Base-by-base conservation (phyloP, 2,113 vertebrate species). In the Corapipo altera region DNA sequence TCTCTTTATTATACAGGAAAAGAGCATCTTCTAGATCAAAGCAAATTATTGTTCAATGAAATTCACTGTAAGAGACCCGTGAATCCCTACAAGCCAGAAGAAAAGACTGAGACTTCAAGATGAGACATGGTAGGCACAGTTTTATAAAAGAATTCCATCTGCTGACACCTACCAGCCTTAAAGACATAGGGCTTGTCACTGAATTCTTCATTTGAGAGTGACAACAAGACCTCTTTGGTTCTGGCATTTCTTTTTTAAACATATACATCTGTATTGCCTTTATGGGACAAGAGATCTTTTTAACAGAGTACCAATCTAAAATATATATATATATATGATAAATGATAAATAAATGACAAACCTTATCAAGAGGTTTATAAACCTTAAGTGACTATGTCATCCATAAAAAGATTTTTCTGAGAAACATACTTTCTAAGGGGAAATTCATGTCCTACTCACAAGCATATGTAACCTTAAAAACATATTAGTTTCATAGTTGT, bases 401-500 rank as follows among this genome's bases (percentile, higher is more conserved):
- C 59, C 37, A 48, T 22, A 41, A 73, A 71, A 15, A 66, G 26
- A 28, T 59, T 55, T 92, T 87, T 71, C 32, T 59, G 43, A 82
- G 11, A 83, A 64, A 43, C 4, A 23, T 78, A 28, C 12, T 44
- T 74, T 79, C 39, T 24, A 24, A 30, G 9, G 30, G 26, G 58
- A 85, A 76, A 72, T 71, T 46, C 22, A 46, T 9, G 9, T 39
- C n/a, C 48, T 81, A 18, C 22, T 66, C 30, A 19, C 26, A 20
- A 61, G 22, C 33, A 61, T 22, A 64, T 10, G 16, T 21, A 83
- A 65, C 9, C 24, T 70, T 41, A 35, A 43, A 76, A 83, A 52
- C 1, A 1, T 16, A 69, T 11, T 70, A 0, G 0, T 55, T 66
- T 66, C 26, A 61, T 3, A 44, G 71, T 8, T 66, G n/a, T 44